Percentiles rank a stretch among this genome's conserved stretches.
Conservation (phyloP, 2,888 invertebrate genomes). For the Chrysolina oricalcia region DNA sequence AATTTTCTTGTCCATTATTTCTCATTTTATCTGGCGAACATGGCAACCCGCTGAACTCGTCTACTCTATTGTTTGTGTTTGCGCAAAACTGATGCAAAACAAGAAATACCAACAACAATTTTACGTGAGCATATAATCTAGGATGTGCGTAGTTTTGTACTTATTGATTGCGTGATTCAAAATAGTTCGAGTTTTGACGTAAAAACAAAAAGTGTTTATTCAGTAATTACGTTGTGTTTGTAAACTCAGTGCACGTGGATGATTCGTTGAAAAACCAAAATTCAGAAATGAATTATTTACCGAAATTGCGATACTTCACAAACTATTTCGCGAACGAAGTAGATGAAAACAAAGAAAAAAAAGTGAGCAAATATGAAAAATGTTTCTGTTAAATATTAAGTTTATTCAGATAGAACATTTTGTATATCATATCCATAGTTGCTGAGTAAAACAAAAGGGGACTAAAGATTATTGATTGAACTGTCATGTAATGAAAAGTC, state of each 20-base stretch:
- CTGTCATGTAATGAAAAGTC: too few species aligned
- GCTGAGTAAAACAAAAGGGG: too few species aligned
- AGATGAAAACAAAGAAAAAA: slow-evolving; percentile 48
- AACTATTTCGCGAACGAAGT: slow-evolving; percentile 42
- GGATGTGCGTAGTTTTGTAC: background rate
- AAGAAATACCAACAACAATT: too few species aligned
- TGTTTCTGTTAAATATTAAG: too few species aligned
- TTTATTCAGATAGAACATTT: too few species aligned
- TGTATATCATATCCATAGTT: too few species aligned
- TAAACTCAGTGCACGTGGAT: background rate
- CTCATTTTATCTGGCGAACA: too few species aligned
- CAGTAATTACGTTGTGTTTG: background rate
- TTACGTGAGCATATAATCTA: background rate
- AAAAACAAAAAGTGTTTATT: background rate
- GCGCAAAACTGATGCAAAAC: too few species aligned
- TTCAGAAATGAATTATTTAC: slow-evolving; percentile 4
- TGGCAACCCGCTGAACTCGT: too few species aligned
- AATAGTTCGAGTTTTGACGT: background rate
- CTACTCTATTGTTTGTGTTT: too few species aligned
- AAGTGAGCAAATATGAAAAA: slow-evolving; percentile 61
- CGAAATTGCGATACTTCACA: background rate
- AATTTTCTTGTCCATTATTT: too few species aligned
- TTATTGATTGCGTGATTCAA: slow-evolving; percentile 12
- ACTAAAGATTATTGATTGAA: too few species aligned
- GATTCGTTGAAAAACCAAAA: background rate